Base-by-base conservation (phyloP, 2,113 vertebrate species). In the Sapajus apella region DNA sequence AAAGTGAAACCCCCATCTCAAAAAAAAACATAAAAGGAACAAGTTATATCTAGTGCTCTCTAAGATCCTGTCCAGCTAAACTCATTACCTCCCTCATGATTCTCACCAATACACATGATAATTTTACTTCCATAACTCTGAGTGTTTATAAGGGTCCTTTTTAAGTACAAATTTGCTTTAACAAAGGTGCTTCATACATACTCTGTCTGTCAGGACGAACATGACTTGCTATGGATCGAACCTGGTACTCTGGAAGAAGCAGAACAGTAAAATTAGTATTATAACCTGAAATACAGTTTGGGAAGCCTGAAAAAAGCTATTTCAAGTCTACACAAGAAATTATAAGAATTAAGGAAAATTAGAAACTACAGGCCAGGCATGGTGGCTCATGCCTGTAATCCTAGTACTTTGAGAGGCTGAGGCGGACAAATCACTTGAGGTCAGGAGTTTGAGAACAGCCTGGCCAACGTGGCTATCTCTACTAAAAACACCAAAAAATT, bases 141-240 rank as follows among this genome's bases (percentile, higher is more conserved):
- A 95, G 8, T 93, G 18, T 8, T 94, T 89, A 82, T 83, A 84
- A 94, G 86, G 83, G 35, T 45, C 94, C 88, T 94, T 55, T 88
- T 47, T 86, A 58, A 96, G 23, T 68, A 95, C 6, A 95, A 95
- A 95, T 1, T 40, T n/a, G 25, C 32, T 35, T 97, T 84, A 79
- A 82, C 56, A 90, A 95, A 97, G 81, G 21, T 83, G 18, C 43
- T 96, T 96, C 61, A 77, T 81, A 99, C 99, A 99, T 98, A 99
- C 99, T 99, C 98, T 99, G 99, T 97, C 99, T 99, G 98, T 99
- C 99, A 40, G 99, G 99, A 95, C 99, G 99, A 0, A 99, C 99
- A 0, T 99, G 99, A 98, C 99, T 99, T 13, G 99, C 99, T 17
- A 99, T 97, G 72, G 99, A 99, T 98, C 99, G 98, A 94, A 99